Conservation (phyloP, 2,113 vertebrate genomes). For the Rhabdornis inornatus region DNA sequence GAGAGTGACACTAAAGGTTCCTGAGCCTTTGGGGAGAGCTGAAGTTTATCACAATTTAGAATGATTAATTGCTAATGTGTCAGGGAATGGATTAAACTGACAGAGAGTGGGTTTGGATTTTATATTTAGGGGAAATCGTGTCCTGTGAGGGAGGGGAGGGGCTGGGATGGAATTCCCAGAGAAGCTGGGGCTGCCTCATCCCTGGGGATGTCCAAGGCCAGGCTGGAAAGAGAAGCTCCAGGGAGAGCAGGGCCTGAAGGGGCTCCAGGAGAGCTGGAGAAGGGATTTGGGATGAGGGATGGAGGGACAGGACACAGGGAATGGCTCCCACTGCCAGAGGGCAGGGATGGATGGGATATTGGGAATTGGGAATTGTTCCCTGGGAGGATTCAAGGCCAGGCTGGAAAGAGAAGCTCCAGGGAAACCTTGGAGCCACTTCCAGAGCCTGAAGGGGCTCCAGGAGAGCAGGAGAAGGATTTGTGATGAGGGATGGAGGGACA, state of each 20-base stretch:
- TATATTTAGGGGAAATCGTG: neutral
- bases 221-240: neutral
- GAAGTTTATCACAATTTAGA: neutral
- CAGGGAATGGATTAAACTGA: neutral
- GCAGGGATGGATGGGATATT: neutral
- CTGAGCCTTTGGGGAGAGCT: neutral
- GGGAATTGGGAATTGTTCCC: no score
- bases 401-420: no score
- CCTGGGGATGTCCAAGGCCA: neutral
- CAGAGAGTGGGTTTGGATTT: neutral
- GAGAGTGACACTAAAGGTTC: neutral
- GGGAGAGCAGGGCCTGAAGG: neutral
- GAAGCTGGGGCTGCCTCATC: neutral
- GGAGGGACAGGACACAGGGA: neutral
- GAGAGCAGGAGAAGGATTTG: no score
- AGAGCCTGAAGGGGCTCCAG: no score
- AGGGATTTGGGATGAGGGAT: neutral
- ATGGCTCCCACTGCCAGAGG: no score
- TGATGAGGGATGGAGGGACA: no score
- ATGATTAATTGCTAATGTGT: neutral
- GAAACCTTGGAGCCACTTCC: no score
- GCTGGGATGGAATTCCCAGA: neutral
- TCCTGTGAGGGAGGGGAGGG: neutral
- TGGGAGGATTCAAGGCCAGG: no score
- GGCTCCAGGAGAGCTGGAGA: neutral